Conservation (phyloP, 2,113 vertebrate species). For the Chaenogobius annularis region DNA sequence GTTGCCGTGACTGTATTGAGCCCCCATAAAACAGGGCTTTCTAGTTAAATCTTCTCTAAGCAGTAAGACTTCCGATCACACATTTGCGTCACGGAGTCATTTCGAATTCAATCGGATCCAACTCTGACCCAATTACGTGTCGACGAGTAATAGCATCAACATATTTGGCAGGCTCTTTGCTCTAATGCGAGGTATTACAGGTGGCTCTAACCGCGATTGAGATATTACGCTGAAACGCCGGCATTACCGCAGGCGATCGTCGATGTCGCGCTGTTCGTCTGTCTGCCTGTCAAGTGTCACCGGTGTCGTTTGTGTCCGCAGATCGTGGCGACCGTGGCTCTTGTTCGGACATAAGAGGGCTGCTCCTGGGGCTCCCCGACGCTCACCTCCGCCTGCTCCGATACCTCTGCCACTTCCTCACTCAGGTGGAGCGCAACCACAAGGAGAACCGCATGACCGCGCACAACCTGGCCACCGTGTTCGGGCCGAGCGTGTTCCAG, state of each 20-base stretch:
- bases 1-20: not conserved
- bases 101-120: conserved; percentile 60
- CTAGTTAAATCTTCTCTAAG: not conserved
- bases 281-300: not conserved
- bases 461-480: conserved; percentile 88
- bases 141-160: conserved; percentile 65
- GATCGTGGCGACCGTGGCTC: conserved; percentile 67
- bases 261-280: not conserved
- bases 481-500: conserved; percentile 92
- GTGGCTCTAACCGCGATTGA: conserved; percentile 31
- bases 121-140: conserved; percentile 63
- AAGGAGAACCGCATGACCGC: conserved; percentile 86
- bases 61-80: conserved; percentile 11
- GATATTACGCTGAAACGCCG: conserved; percentile 14
- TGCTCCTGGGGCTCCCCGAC: conserved; percentile 83
- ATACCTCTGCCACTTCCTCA: conserved; percentile 89
- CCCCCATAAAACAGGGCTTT: not conserved
- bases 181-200: conserved; percentile 41
- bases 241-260: not conserved
- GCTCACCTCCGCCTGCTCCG: conserved; percentile 84
- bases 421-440: conserved; percentile 82
- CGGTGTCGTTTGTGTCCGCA: conserved; percentile 27
- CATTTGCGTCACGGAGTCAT: conserved; percentile 57
- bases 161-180: conserved; percentile 59
- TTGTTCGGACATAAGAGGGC: conserved; percentile 75